Evolutionary conservation across 2,888 invertebrate species (phyloP).

Genomic region (Blera fallax): DNA sequence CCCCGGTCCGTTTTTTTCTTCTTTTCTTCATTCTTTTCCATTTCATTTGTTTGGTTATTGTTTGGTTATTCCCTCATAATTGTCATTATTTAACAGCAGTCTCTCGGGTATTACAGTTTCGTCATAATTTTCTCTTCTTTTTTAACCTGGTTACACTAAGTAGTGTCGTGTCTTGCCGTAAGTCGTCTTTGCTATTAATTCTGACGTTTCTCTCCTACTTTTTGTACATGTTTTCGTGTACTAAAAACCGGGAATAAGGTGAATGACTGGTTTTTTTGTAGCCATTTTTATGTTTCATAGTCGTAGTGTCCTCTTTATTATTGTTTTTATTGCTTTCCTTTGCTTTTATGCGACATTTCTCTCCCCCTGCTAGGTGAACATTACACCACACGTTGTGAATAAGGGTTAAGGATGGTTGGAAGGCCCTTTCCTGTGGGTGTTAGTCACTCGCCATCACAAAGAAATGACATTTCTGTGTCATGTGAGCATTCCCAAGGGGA

Average conservation of each 20-base stretch:
- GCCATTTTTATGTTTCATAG: conserved; percentile 5
- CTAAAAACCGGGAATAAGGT: conserved; percentile 30
- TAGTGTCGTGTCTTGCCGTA: conserved; percentile 8
- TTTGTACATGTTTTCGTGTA: conserved; percentile 9
- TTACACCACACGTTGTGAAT: conserved; percentile 29
- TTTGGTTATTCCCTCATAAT: conserved; percentile 34
- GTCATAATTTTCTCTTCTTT: conserved; percentile 11
- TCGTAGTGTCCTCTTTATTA: conserved; percentile 9
- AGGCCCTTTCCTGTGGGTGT: conserved; percentile 22
- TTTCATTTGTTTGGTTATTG: not conserved
- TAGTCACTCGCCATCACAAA: conserved; percentile 3
- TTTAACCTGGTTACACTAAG: conserved; percentile 57
- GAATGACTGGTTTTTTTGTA: conserved; percentile 42
- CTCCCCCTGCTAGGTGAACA: not conserved
- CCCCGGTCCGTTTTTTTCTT: not conserved
- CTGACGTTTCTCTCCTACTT: conserved; percentile 24
- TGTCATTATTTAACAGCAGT: conserved; percentile 56
- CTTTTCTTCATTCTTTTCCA: not conserved
- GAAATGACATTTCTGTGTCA: conserved; percentile 66
- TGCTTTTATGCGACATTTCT: not conserved
- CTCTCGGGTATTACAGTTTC: conserved; percentile 35
- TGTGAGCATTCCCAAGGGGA: conserved; percentile 18
- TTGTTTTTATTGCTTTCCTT: not conserved
- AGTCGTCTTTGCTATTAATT: conserved; percentile 22
- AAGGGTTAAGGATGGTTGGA: conserved; percentile 54